phyloP scores from a whole-genome alignment of 2,113 vertebrate species.

The Lampris megalopsis region DNA sequence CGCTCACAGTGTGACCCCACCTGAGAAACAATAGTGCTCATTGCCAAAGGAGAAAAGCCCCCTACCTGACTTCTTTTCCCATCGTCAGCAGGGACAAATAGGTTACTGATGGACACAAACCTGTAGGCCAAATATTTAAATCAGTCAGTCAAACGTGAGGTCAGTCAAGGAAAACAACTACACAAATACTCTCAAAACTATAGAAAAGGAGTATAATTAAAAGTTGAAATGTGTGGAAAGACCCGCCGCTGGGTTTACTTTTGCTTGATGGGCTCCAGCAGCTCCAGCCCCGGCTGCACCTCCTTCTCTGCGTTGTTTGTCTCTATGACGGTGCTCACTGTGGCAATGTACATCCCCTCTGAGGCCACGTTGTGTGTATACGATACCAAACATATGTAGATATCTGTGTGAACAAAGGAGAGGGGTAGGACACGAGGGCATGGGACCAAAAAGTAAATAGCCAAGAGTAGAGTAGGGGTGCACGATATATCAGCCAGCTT shows the following conservation, averaged over 20 bases:
- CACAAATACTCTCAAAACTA: not conserved
- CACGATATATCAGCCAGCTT: not conserved
- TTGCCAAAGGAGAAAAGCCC: not conserved
- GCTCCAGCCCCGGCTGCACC: constrained; percentile 90
- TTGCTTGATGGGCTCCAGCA: constrained; percentile 92
- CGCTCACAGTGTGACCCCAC: not conserved
- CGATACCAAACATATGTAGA: constrained; percentile 95
- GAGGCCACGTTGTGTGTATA: constrained; percentile 90
- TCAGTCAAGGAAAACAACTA: not conserved
- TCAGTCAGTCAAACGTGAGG: not conserved
- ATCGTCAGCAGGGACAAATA: constrained; percentile 88
- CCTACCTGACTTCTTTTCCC: constrained; percentile 91
- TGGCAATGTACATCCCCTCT: constrained; percentile 94
- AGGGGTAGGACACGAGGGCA: not conserved
- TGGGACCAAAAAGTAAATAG: too few species aligned
- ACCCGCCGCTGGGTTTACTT: constrained; percentile 79
- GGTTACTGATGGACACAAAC: constrained; percentile 89
- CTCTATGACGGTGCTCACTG: constrained; percentile 91
- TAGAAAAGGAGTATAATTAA: not conserved
- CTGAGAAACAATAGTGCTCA: not conserved
- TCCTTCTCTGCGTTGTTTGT: constrained; percentile 91
- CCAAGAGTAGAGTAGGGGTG: not conserved
- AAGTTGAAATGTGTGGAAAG: not conserved
- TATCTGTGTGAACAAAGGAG: constrained; percentile 80
- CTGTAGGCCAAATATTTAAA: constrained; percentile 65